Conservation (phyloP, 2,113 vertebrate species). For the Sinocyclocheilus rhinocerous region DNA sequence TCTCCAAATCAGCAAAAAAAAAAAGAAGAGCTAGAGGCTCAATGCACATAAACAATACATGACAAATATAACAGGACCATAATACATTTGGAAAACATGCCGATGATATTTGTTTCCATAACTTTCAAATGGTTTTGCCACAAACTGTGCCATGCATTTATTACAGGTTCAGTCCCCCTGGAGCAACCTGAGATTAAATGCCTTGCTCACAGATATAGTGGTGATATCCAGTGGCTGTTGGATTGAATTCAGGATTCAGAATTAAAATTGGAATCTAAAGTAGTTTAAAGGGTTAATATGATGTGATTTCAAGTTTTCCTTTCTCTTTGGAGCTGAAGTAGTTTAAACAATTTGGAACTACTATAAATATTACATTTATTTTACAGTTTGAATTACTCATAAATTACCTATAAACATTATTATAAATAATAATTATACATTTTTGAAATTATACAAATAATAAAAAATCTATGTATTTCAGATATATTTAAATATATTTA, state of each 20-base stretch:
- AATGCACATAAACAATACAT: slow-evolving; percentile 45
- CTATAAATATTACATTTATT: too few species aligned
- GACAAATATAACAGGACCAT: not conserved
- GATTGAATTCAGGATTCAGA: not conserved
- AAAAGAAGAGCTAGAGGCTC: slow-evolving; percentile 42
- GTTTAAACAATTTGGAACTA: too few species aligned
- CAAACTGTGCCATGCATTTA: not conserved
- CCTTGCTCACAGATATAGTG: not conserved
- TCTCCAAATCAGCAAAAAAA: slow-evolving; percentile 35
- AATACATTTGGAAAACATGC: not conserved
- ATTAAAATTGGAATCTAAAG: not conserved
- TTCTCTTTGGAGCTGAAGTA: too few species aligned
- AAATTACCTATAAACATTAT: too few species aligned
- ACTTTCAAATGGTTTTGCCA: not conserved
- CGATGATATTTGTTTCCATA: not conserved
- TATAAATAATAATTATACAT: too few species aligned
- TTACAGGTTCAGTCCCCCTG: not conserved
- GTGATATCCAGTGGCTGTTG: not conserved
- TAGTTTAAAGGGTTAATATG: too few species aligned
- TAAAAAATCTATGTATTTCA: too few species aligned
- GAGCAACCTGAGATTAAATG: not conserved
- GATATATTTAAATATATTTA: too few species aligned
- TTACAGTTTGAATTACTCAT: too few species aligned
- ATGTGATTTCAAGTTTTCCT: too few species aligned
- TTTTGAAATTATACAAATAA: too few species aligned